These are phyloP conservation scores for Invenusta paracnida DNA, from an alignment of 2,888 invertebrate species.

Conservation along the genomic window DNA sequence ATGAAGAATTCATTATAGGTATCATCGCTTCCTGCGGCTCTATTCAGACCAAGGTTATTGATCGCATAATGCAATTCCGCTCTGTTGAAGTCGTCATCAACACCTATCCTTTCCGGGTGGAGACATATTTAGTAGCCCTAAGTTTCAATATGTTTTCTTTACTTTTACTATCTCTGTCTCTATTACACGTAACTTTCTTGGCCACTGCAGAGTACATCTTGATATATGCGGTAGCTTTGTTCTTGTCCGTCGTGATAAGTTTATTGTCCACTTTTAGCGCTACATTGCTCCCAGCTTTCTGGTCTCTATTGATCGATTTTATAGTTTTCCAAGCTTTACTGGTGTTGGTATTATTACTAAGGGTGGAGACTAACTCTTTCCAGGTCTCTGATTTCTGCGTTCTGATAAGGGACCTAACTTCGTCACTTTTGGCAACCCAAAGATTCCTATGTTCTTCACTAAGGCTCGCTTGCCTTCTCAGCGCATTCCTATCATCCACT, in stretches of 20 bases:
- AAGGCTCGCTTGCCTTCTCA: not conserved
- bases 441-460: not conserved
- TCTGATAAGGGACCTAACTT: not conserved
- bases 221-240: not conserved
- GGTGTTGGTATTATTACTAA: not conserved
- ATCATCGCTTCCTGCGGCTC: not conserved
- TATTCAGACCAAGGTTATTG: not conserved
- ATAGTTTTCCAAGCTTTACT: not conserved
- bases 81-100: not conserved
- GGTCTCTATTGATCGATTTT: slow-evolving; percentile 4
- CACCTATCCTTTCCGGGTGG: too few relatives aligned
- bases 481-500: not conserved
- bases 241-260: not conserved
- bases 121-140: not conserved
- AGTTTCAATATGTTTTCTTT: not conserved
- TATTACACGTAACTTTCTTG: not conserved
- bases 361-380: not conserved
- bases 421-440: not conserved
- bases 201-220: not conserved
- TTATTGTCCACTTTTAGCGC: not conserved
- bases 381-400: not conserved
- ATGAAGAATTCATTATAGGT: not conserved
- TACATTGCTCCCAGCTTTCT: not conserved
- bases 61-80: not conserved
- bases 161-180: not conserved